Percentiles rank a stretch among this genome's conserved stretches.
These are phyloP conservation scores for Loxodonta africana DNA, from an alignment of 2,113 vertebrate species.

Conservation along the genomic window DNA sequence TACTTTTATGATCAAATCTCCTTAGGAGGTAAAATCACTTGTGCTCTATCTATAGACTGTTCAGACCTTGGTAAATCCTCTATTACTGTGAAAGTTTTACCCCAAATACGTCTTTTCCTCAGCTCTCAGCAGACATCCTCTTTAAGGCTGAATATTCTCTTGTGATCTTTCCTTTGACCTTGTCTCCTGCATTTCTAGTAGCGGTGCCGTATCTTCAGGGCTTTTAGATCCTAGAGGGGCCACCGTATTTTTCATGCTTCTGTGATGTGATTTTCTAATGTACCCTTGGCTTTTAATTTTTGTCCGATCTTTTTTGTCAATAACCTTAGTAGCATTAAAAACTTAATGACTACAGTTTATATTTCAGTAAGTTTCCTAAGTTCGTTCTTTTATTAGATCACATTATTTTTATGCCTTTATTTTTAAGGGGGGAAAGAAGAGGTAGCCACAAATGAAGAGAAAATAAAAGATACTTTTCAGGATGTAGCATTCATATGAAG, in stretches of 20 bases:
- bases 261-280: slow-evolving; percentile 85
- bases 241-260: slow-evolving; percentile 84
- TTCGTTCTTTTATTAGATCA: slow-evolving; percentile 62
- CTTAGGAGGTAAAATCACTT: slow-evolving; percentile 74
- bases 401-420: neutral
- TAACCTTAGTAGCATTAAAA: slow-evolving; percentile 79
- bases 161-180: slow-evolving; percentile 83
- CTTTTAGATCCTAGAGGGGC: slow-evolving; percentile 84
- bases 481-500: slow-evolving; percentile 44
- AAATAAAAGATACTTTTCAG: slow-evolving; percentile 38
- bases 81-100: slow-evolving; percentile 81
- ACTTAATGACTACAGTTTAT: slow-evolving; percentile 77
- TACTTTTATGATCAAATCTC: slow-evolving; percentile 69
- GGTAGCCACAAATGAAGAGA: slow-evolving; percentile 16
- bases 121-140: slow-evolving; percentile 82
- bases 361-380: slow-evolving; percentile 81
- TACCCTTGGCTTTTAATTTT: slow-evolving; percentile 86
- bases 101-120: slow-evolving; percentile 82
- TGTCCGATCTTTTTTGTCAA: slow-evolving; percentile 80
- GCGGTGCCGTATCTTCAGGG: slow-evolving; percentile 80
- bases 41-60: slow-evolving; percentile 46
- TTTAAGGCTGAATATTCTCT: slow-evolving; percentile 83
- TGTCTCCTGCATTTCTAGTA: slow-evolving; percentile 81
- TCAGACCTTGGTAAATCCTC: slow-evolving; percentile 81
- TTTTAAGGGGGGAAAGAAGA: slow-evolving; percentile 37